Base-by-base conservation (phyloP, 1,140 invertebrate species). In the Euglossa dilemma region DNA sequence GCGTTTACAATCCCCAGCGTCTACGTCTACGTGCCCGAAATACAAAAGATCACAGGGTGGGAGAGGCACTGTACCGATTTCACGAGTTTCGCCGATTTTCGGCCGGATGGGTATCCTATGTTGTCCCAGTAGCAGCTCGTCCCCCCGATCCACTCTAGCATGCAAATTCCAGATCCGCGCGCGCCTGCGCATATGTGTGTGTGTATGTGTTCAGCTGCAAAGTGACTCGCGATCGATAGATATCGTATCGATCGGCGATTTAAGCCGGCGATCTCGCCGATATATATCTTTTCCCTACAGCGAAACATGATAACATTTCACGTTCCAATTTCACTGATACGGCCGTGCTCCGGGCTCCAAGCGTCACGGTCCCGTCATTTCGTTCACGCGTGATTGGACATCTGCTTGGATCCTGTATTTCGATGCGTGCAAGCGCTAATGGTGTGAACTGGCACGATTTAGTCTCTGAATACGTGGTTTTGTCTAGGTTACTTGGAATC, bases 281-380 rank as follows among this genome's bases (percentile, higher is more conserved):
- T 63, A 69, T 81, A 56, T 56, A 36, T 36, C 36, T 47, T 78
- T 74, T 47, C 50, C 59, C 36, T 12, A 43, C 43, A 74, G 50
- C 25, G 64, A 87, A 84, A 77, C 36, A 28, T 70, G 73, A 87
- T 87, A 87, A 73, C 76, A 57, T 81, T 87, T 69, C 73, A n/a
- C 16, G 73, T 87, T 77, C 36, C 67, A 80, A 81, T 85, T 87
- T 75, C 56, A 45, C 45, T 16, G 77, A 76, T 80, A 74, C 16
- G 23, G 45, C 5, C 57, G 43, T 45, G 4, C 20, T 70, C 70
- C 36, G 36, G 36, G 61, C 56, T 73, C 36, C 73, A 36, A 57
- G 67, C 79, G 59, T 18, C 71, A 28, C n/a, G 63, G 52, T 57
- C 36, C 36, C 71, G 43, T 84, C 75, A 80, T 87, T 79, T 71